phyloP scores from a whole-genome alignment of 2,888 invertebrate genomes.

The Drosophila incognita region DNA sequence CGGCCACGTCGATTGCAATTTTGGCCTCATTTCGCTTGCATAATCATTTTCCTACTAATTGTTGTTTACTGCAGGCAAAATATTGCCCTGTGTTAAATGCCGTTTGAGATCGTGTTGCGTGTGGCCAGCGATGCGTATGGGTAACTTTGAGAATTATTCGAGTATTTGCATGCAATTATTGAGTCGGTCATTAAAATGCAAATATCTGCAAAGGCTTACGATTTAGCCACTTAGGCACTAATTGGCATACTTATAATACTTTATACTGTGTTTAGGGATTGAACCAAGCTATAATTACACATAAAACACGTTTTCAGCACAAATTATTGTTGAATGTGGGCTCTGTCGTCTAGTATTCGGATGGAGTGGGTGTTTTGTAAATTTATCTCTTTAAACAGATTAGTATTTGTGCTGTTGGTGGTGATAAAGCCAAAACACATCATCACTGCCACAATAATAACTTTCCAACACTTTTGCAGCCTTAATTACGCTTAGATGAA shows the following conservation, averaged over 20 bases:
- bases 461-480: background rate
- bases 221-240: constrained; percentile 26
- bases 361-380: background rate
- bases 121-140: constrained; percentile 30
- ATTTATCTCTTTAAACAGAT: background rate
- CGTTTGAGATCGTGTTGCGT: constrained; percentile 26
- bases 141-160: constrained; percentile 13
- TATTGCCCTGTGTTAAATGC: constrained; percentile 13
- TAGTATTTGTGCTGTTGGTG: background rate
- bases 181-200: background rate
- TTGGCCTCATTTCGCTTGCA: constrained; percentile 63
- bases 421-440: background rate
- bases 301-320: background rate
- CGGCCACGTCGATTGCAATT: constrained; percentile 37
- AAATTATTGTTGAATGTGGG: background rate
- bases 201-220: background rate
- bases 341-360: background rate
- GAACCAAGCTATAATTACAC: background rate
- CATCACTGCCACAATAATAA: background rate
- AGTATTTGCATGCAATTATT: constrained; percentile 24
- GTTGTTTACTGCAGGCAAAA: constrained; percentile 52
- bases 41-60: constrained; percentile 67
- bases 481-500: constrained; percentile 1
- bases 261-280: background rate
- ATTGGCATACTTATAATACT: constrained; percentile 16